These are phyloP conservation scores for Thera obeliscata DNA, from an alignment of 2,888 invertebrate species.

Conservation along the genomic window DNA sequence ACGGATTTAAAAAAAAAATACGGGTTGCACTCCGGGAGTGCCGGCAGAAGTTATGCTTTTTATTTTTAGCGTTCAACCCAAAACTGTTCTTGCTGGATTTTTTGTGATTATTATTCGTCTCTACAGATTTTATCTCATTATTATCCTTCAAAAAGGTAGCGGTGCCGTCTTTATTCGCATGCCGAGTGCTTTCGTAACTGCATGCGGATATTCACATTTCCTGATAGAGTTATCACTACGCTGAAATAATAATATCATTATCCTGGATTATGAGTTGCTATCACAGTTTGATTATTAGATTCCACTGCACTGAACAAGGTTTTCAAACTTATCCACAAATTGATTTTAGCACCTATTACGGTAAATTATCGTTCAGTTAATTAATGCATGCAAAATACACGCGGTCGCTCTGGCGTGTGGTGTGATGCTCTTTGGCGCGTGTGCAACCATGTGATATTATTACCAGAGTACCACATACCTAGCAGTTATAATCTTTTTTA, in stretches of 20 bases:
- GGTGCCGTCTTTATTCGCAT: constrained; percentile 63
- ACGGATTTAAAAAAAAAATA: too few relatives aligned
- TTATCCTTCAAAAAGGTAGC: constrained; percentile 67
- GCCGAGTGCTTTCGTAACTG: constrained; percentile 53
- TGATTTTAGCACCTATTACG: constrained; percentile 15
- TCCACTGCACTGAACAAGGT: background rate
- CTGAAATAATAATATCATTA: background rate
- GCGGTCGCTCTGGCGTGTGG: constrained; percentile 50
- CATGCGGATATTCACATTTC: constrained; percentile 36
- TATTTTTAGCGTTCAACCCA: constrained; percentile 86
- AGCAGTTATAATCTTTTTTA: constrained; percentile 33
- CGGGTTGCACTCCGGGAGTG: too few relatives aligned
- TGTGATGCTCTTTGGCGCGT: constrained; percentile 46
- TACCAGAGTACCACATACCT: constrained; percentile 23
- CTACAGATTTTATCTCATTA: constrained; percentile 63
- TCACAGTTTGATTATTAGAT: too few relatives aligned
- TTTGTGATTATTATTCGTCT: constrained; percentile 78
- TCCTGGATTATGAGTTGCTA: too few relatives aligned
- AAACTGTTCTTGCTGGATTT: constrained; percentile 83
- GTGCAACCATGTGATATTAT: constrained; percentile 54
- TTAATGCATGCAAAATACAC: constrained; percentile 52
- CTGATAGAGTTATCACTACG: constrained; percentile 20
- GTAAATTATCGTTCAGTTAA: constrained; percentile 49
- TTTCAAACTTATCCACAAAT: background rate
- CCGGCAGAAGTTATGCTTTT: constrained; percentile 86